Conservation (phyloP, 2,797 vertebrate genomes). For the Zenarchopterus dispar region DNA sequence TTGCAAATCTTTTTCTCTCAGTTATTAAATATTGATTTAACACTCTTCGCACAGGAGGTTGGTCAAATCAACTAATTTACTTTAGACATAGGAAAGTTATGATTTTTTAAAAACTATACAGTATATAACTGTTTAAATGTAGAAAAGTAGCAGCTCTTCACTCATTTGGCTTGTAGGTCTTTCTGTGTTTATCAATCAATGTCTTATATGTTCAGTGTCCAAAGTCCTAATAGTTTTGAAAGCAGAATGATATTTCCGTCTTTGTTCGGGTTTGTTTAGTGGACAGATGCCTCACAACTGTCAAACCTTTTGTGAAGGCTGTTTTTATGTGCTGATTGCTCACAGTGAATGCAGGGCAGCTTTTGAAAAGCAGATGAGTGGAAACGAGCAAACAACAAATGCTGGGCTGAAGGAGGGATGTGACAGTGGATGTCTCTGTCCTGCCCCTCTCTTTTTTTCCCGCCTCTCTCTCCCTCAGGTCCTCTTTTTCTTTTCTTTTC, state of each 20-base stretch:
- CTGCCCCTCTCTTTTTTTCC: constrained; percentile 9
- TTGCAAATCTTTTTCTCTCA: too few species aligned
- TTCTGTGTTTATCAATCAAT: too few species aligned
- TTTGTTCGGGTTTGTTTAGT: neutral
- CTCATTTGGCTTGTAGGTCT: too few species aligned
- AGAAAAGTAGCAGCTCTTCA: too few species aligned
- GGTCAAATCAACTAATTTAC: too few species aligned
- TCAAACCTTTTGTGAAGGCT: constrained; percentile 4
- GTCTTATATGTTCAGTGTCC: too few species aligned
- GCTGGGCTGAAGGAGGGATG: constrained; percentile 31
- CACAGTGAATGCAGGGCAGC: constrained; percentile 17
- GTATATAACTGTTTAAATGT: too few species aligned
- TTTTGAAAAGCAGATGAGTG: constrained; percentile 56
- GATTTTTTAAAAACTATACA: too few species aligned
- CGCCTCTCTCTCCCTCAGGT: constrained; percentile 25
- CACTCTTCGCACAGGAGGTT: too few species aligned
- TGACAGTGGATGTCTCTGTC: constrained; percentile 41
- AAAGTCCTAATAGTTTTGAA: too few species aligned
- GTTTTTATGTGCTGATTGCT: constrained; percentile 21
- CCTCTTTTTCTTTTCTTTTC: constrained; percentile 42
- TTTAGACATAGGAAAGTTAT: too few species aligned
- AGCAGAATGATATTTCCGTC: neutral
- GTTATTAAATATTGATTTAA: too few species aligned
- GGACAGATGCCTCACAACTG: constrained; percentile 14
- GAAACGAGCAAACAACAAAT: constrained; percentile 63